Evolutionary conservation across 1,140 invertebrate genomes (phyloP).

Genomic region (Calliphora vicina): DNA sequence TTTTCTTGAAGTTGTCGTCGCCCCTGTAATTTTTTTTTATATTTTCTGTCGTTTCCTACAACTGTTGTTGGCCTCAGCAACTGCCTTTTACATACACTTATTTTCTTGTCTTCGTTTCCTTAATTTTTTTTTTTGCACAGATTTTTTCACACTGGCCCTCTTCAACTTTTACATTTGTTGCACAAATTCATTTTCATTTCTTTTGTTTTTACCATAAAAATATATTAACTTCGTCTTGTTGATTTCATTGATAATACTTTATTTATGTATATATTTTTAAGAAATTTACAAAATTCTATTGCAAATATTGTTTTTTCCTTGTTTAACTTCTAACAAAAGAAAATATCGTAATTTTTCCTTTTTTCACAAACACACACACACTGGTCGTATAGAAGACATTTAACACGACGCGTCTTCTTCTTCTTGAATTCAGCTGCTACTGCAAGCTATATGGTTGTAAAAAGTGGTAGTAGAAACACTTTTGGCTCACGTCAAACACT

Average conservation of each 20-base stretch:
- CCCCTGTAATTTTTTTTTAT: slow-evolving; percentile 19
- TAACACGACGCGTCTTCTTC: slow-evolving; percentile 37
- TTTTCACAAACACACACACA: slow-evolving; percentile 24
- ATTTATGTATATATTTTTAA: not conserved
- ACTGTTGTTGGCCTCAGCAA: slow-evolving; percentile 31
- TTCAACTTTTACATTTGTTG: slow-evolving; percentile 34
- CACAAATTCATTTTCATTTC: slow-evolving; percentile 40
- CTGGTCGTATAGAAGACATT: slow-evolving; percentile 12
- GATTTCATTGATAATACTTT: not conserved
- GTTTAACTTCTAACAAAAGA: slow-evolving; percentile 33
- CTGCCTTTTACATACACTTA: slow-evolving; percentile 10
- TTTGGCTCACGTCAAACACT: too few species aligned
- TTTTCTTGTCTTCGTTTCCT: slow-evolving; percentile 42
- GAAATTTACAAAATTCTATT: slow-evolving; percentile 21
- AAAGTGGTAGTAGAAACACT: too few species aligned
- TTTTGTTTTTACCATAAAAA: not conserved
- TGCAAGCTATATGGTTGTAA: too few species aligned
- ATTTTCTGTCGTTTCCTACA: slow-evolving; percentile 10
- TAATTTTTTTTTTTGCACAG: slow-evolving; percentile 44
- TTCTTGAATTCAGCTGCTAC: too few species aligned
- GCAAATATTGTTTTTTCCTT: slow-evolving; percentile 22
- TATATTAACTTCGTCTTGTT: slow-evolving; percentile 9
- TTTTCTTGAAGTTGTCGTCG: slow-evolving; percentile 26
- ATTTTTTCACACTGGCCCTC: slow-evolving; percentile 19
- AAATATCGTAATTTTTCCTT: slow-evolving; percentile 34